Evolutionary conservation across 2,113 vertebrate genomes (phyloP).

Genomic region (Menidia beryllina): DNA sequence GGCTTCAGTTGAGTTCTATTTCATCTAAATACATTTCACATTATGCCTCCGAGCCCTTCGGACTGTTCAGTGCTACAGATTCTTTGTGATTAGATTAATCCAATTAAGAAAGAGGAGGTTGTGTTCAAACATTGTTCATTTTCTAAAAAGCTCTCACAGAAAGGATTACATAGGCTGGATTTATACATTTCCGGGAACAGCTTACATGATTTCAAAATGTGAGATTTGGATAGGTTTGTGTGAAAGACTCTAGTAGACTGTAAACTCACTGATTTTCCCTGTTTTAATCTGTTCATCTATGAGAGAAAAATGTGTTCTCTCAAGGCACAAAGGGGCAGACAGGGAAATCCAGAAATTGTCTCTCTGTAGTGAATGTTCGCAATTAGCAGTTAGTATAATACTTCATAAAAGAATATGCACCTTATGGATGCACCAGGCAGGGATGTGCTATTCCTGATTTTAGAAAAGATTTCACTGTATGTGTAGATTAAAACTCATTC

Average conservation of each 20-base stretch:
- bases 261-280: neutral
- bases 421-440: too few relatives aligned
- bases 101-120: neutral
- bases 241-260: neutral
- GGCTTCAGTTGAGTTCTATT: too few relatives aligned
- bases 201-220: neutral
- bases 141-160: neutral
- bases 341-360: too few relatives aligned
- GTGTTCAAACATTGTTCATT: constrained; percentile 9
- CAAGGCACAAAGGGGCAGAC: too few relatives aligned
- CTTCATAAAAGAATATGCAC: too few relatives aligned
- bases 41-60: neutral
- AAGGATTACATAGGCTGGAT: neutral
- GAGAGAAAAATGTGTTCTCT: neutral
- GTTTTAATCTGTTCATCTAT: neutral
- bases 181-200: neutral
- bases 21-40: too few relatives aligned
- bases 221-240: neutral
- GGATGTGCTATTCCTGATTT: too few relatives aligned
- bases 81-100: constrained; percentile 3
- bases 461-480: too few relatives aligned
- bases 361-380: too few relatives aligned
- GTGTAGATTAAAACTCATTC: too few relatives aligned
- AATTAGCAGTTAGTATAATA: too few relatives aligned
- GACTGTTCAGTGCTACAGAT: neutral